These are phyloP conservation scores for Cantharis lateralis DNA, from an alignment of 2,888 invertebrate species.

Conservation along the genomic window DNA sequence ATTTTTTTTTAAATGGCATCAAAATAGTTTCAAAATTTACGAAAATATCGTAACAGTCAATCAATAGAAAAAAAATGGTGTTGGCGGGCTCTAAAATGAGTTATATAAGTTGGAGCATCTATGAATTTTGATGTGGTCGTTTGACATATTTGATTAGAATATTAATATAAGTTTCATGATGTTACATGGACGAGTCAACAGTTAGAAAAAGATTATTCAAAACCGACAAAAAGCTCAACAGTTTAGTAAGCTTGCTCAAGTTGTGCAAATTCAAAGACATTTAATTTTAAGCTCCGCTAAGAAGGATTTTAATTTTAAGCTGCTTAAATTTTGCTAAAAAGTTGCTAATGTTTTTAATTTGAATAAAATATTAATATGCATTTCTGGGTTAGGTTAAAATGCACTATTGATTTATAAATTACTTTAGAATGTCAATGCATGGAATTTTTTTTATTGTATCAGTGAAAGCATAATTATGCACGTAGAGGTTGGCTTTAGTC, in stretches of 20 bases:
- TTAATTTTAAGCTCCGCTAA: neutral
- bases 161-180: neutral
- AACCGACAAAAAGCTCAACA: neutral
- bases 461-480: neutral
- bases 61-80: neutral
- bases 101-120: neutral
- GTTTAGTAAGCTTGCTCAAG: neutral
- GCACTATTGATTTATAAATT: neutral
- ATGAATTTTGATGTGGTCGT: neutral
- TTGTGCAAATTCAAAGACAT: neutral
- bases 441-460: neutral
- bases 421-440: neutral
- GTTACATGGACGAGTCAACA: neutral
- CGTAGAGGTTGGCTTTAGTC: neutral
- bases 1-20: neutral
- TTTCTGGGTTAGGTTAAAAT: neutral
- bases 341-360: neutral
- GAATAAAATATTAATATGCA: neutral
- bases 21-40: neutral
- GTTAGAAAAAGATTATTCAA: neutral
- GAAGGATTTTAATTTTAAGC: neutral
- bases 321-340: neutral
- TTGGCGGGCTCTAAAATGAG: neutral
- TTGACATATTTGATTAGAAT: neutral
- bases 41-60: neutral